Evolutionary conservation across 2,888 invertebrate genomes (phyloP), one percentile per base, ranked within the genome.

Genomic region (Drosophila prostipennis): DNA sequence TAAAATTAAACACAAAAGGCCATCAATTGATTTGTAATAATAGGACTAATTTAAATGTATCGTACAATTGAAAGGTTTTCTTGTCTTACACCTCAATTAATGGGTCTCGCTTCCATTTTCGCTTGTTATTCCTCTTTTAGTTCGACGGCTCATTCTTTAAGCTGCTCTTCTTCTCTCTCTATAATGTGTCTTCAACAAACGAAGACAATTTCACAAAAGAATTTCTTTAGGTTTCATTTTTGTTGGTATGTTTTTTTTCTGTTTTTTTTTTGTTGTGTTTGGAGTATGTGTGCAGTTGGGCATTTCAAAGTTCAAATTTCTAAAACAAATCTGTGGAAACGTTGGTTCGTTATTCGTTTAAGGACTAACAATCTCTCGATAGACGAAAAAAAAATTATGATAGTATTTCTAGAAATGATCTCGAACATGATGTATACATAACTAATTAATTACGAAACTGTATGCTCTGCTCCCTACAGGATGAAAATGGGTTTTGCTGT

Each of bases 351-450:
- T 54, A 65, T 16, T 8, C 61, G 68, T 58, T 58, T 77, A 72
- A 72, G 72, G 72, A 72, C 85, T 84, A 81, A 81, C 77, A 85
- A 80, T 80, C 80, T 80, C 79, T 63, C 67, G 45, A 69, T 61
- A 67, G 64, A 68, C 65, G 64, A 63, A 69, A 70, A 74, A 78
- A 76, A 74, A 57, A 74, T 59, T 43, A 59, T 61, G 43, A 70
- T 75, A 68, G 68, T 72, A 69, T 39, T 26, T 49, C 60, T 71
- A 71, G 51, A 61, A 46, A 72, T 72, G 58, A 72, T 65, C 64
- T 52, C 65, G 67, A 65, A 65, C 51, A 65, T 65, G 64, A 64
- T 52, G 52, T 52, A 65, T 65, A 53, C 64, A 51, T 53, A 67
- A 53, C 56, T 72, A 71, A 75, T 74, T 76, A 64, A 60, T 72